phyloP scores from a whole-genome alignment of 1,140 invertebrate species.

The Lithobius niger region DNA sequence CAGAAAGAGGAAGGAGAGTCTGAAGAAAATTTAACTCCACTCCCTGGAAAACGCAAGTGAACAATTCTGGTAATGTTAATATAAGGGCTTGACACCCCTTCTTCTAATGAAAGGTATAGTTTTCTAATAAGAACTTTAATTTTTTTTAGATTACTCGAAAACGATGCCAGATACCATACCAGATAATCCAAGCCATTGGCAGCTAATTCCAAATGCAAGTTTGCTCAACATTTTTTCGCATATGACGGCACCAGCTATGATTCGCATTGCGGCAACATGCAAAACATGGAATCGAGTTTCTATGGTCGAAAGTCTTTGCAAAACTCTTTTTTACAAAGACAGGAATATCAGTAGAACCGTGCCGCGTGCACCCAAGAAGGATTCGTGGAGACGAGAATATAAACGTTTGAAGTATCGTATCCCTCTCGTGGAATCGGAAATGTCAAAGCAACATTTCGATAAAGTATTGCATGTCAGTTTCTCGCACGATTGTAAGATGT shows the following conservation, averaged over 20 bases:
- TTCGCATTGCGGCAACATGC: constrained; percentile 18
- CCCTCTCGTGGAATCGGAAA: constrained; percentile 60
- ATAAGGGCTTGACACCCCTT: too few species aligned
- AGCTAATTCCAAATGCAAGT: constrained; percentile 46
- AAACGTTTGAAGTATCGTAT: constrained; percentile 58
- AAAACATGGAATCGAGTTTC: constrained; percentile 27
- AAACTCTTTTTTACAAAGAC: constrained; percentile 24
- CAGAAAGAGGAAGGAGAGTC: too few species aligned
- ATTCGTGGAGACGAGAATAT: constrained; percentile 62
- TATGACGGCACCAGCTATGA: constrained; percentile 35
- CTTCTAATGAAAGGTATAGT: too few species aligned
- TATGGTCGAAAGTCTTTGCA: constrained; percentile 33
- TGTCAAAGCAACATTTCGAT: constrained; percentile 50
- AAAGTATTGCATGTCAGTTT: constrained; percentile 80
- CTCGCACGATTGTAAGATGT: constrained; percentile 74
- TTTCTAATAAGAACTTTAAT: too few species aligned
- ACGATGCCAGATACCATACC: too few species aligned
- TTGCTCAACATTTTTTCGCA: constrained; percentile 51
- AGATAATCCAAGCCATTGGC: constrained; percentile 23
- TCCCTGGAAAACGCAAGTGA: too few species aligned
- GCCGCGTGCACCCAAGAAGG: constrained; percentile 7
- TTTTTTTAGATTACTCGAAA: too few species aligned
- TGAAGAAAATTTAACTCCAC: too few species aligned
- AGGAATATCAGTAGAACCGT: constrained; percentile 8
- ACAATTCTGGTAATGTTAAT: too few species aligned